A percentile compares a stretch with the other conserved stretches of the same genome.
These are phyloP conservation scores for Incurvaria masculella DNA, from an alignment of 2,888 invertebrate species.

Conservation along the genomic window DNA sequence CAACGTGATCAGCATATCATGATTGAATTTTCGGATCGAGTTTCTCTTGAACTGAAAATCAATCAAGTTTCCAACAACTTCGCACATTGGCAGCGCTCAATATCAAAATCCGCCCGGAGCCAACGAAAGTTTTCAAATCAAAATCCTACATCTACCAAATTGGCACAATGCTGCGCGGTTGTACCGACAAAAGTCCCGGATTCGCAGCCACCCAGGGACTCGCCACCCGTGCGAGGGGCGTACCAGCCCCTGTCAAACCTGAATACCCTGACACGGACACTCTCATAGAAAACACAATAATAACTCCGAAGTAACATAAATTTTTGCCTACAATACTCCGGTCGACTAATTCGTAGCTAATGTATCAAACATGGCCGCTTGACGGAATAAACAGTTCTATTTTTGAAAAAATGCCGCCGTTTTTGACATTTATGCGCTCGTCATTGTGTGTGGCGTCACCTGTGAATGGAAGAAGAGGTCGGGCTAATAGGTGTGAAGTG, in stretches of 20 bases:
- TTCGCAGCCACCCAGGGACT: constrained; percentile 40
- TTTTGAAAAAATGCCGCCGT: constrained; percentile 35
- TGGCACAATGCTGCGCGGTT: too few species aligned
- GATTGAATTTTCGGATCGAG: too few species aligned
- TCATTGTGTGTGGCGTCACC: constrained; percentile 50
- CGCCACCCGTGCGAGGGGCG: constrained; percentile 49
- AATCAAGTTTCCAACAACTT: too few species aligned
- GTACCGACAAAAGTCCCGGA: too few species aligned
- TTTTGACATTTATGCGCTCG: constrained; percentile 48
- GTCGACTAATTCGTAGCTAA: constrained; percentile 51
- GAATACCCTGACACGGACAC: constrained; percentile 24
- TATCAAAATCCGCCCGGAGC: too few species aligned
- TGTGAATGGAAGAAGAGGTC: constrained; percentile 43
- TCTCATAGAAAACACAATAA: too few species aligned
- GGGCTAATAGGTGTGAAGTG: constrained; percentile 55
- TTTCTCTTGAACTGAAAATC: too few species aligned
- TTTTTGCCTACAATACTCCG: constrained; percentile 31
- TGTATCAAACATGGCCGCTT: constrained; percentile 39
- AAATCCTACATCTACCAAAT: too few species aligned
- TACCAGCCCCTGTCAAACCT: constrained; percentile 42
- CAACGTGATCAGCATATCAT: too few species aligned
- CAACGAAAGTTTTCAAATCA: too few species aligned
- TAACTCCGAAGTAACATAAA: constrained; percentile 23
- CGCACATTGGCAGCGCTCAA: too few species aligned
- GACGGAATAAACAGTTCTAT: constrained; percentile 32